Percentiles rank a stretch among this genome's conserved stretches.
Evolutionary conservation across 2,113 vertebrate species (phyloP).

Genomic region (Eurypyga helias): DNA sequence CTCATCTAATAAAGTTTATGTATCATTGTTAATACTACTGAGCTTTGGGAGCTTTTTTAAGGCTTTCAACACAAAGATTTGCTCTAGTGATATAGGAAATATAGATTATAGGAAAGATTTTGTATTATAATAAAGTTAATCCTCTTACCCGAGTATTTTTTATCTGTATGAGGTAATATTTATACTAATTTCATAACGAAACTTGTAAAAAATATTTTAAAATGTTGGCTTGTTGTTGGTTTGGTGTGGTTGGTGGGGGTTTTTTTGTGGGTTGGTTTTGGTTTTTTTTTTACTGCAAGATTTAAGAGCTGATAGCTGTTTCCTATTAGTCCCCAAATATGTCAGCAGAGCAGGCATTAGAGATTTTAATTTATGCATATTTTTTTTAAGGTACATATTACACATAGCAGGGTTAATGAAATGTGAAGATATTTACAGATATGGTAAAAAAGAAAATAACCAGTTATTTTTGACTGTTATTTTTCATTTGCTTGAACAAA

Average conservation of each 20-base stretch:
- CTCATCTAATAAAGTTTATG: not conserved
- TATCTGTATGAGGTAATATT: not conserved
- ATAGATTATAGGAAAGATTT: not conserved
- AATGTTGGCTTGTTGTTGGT: not conserved
- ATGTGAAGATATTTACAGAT: conserved; percentile 72
- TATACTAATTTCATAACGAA: not conserved
- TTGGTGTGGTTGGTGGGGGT: too few species aligned
- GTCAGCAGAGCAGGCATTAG: not conserved
- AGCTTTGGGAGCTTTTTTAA: not conserved
- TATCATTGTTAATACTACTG: not conserved
- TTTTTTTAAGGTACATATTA: not conserved
- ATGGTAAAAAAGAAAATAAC: conserved; percentile 46
- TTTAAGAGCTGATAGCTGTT: not conserved
- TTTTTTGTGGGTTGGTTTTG: too few species aligned
- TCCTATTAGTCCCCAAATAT: not conserved
- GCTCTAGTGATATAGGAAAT: not conserved
- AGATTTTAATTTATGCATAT: not conserved
- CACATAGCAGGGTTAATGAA: not conserved
- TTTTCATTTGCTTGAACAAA: conserved; percentile 35
- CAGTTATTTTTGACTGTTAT: conserved; percentile 57
- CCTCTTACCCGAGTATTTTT: not conserved
- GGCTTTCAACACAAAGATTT: not conserved
- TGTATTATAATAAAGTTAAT: not conserved
- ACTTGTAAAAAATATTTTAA: not conserved
- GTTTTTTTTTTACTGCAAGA: not conserved